A percentile compares a stretch with the other conserved stretches of the same genome.
These are phyloP conservation scores for Nilaparvata lugens DNA, from an alignment of 1,140 invertebrate species.

Conservation along the genomic window DNA sequence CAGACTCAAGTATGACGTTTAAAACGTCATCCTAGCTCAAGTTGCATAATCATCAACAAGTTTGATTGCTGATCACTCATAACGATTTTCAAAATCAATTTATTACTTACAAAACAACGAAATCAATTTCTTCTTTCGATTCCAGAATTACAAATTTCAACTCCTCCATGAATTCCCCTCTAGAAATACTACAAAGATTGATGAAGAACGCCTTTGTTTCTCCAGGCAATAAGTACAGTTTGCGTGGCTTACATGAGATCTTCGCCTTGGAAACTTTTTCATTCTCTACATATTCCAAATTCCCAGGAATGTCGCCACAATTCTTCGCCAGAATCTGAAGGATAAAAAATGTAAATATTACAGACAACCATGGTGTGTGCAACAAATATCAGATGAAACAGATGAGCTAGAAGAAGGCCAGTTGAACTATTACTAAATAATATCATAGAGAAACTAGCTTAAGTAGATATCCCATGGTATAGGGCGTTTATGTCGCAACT, in stretches of 20 bases:
- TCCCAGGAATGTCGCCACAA: conserved; percentile 30
- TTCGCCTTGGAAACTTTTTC: conserved; percentile 27
- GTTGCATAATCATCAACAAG: no score
- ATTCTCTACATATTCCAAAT: conserved; percentile 24
- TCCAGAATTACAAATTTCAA: conserved; percentile 33
- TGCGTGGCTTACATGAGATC: conserved; percentile 24
- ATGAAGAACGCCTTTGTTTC: conserved; percentile 30
- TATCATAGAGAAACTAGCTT: no score
- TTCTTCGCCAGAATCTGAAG: conserved; percentile 30
- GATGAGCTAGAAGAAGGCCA: no score
- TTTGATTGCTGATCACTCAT: no score
- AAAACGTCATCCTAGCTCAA: no score
- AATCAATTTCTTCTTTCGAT: conserved; percentile 29
- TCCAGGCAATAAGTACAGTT: conserved; percentile 23
- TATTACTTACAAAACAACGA: conserved; percentile 29
- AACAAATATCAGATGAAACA: no score
- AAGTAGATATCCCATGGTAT: no score
- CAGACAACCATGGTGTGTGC: no score
- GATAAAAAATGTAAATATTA: neutral
- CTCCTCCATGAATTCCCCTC: conserved; percentile 32
- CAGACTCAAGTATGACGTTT: no score
- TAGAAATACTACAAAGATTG: conserved; percentile 28
- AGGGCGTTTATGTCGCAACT: no score
- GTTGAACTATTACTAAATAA: no score
- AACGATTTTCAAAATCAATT: no score